Evolutionary conservation across 2,797 vertebrate genomes (phyloP).

Genomic region (Sciaenops ocellatus): DNA sequence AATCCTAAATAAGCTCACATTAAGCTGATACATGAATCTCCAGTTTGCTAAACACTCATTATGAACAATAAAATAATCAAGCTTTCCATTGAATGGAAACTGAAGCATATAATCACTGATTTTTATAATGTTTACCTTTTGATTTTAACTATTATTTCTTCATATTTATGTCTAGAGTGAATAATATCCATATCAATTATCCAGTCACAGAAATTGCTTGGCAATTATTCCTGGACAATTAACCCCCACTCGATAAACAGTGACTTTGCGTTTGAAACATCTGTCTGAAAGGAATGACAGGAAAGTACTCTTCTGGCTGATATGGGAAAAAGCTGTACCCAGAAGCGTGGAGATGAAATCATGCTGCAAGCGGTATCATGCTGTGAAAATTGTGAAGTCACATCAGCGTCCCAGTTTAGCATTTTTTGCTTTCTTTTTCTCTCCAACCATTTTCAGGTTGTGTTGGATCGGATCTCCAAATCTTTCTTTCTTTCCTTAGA

Average conservation of each 20-base stretch:
- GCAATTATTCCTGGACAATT: not conserved
- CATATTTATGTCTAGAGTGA: not conserved
- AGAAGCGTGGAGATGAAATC: not conserved
- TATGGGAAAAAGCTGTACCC: not conserved
- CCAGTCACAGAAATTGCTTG: not conserved
- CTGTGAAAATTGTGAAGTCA: conserved; percentile 9
- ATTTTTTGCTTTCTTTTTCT: not conserved
- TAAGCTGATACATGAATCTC: not conserved
- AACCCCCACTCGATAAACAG: not conserved
- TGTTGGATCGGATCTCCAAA: not conserved
- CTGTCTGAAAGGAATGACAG: not conserved
- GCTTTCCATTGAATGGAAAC: conserved; percentile 5
- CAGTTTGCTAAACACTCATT: not conserved
- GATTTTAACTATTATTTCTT: not conserved
- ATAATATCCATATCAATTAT: not conserved
- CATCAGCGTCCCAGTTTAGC: not conserved
- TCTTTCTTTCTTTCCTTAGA: not conserved
- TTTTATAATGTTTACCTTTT: not conserved
- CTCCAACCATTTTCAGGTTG: not conserved
- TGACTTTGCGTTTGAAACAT: not conserved
- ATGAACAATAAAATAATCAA: not conserved
- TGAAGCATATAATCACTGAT: not conserved
- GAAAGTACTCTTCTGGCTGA: not conserved
- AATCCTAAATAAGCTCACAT: not conserved
- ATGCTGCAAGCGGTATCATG: not conserved